These are phyloP conservation scores for Heteromurus nitidus DNA, from an alignment of 2,888 invertebrate genomes.

Conservation along the genomic window DNA sequence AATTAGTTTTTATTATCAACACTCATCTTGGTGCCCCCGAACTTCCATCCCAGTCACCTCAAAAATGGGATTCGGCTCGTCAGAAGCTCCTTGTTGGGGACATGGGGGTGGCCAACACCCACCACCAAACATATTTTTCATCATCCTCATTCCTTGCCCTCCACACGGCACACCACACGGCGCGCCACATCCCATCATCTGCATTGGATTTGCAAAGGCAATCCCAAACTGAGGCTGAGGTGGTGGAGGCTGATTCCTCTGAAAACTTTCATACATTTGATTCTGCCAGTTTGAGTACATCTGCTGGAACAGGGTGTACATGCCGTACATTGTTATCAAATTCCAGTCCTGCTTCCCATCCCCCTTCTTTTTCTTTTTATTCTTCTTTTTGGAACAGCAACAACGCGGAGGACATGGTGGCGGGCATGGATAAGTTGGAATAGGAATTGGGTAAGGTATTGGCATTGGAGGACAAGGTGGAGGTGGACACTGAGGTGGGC, in stretches of 20 bases:
- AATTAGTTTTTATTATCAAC: background rate
- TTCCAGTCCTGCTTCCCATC: conserved; percentile 30
- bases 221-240: conserved; percentile 32
- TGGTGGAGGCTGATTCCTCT: conserved; percentile 11
- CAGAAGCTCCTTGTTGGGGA: no score
- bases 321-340: conserved; percentile 55
- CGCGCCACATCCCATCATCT: no score
- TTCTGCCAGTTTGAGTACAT: conserved; percentile 49
- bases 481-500: background rate
- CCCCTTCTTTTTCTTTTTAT: conserved; percentile 17
- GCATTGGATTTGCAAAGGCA: conserved; percentile 32
- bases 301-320: conserved; percentile 48
- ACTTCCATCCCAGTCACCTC: conserved; percentile 49
- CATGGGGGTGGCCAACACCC: background rate
- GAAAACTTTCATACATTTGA: conserved; percentile 42
- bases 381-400: conserved; percentile 18
- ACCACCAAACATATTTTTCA: background rate
- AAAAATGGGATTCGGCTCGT: conserved; percentile 38
- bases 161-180: no score
- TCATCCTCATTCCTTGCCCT: no score
- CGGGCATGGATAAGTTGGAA: conserved; percentile 16
- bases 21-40: conserved; percentile 9
- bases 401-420: conserved; percentile 2
- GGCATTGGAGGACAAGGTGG: no score
- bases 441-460: conserved; percentile 12